Evolutionary conservation across 2,797 vertebrate species (phyloP).

Genomic region (Ispidina picta): DNA sequence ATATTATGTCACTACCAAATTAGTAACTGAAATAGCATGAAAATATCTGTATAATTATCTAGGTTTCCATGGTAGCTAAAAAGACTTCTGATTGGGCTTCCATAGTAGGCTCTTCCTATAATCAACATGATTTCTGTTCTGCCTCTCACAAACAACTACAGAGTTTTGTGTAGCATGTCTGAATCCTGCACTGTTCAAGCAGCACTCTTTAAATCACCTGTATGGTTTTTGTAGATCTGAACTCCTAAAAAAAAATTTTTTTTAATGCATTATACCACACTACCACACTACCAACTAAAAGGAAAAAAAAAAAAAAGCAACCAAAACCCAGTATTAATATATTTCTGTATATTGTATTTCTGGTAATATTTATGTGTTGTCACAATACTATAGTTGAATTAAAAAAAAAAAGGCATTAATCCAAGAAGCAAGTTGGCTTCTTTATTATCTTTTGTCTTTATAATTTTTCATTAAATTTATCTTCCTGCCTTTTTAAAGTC

Average conservation of each 20-base stretch:
- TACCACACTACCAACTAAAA: not conserved
- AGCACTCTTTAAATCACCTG: not conserved
- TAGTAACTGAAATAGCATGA: conserved; percentile 48
- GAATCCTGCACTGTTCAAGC: not conserved
- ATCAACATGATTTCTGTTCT: not conserved
- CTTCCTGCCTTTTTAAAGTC: not conserved
- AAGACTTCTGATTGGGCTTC: conserved; percentile 26
- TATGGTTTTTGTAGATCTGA: not conserved
- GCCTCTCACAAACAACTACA: not conserved
- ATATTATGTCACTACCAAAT: conserved; percentile 58
- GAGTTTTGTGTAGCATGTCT: not conserved
- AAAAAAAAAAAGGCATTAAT: not conserved
- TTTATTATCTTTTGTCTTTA: not conserved
- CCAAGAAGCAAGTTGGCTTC: not conserved
- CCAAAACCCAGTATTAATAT: not conserved
- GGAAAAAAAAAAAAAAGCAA: not conserved
- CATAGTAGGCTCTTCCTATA: not conserved
- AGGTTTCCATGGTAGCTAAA: conserved; percentile 46
- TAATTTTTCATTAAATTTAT: not conserved
- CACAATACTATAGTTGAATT: no score
- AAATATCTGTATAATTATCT: conserved; percentile 40
- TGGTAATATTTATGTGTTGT: no score
- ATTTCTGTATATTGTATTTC: no score
- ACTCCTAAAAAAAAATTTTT: not conserved
- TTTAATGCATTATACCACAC: not conserved